These are phyloP conservation scores for Psettodes erumei DNA, from an alignment of 2,113 vertebrate species.

Conservation along the genomic window DNA sequence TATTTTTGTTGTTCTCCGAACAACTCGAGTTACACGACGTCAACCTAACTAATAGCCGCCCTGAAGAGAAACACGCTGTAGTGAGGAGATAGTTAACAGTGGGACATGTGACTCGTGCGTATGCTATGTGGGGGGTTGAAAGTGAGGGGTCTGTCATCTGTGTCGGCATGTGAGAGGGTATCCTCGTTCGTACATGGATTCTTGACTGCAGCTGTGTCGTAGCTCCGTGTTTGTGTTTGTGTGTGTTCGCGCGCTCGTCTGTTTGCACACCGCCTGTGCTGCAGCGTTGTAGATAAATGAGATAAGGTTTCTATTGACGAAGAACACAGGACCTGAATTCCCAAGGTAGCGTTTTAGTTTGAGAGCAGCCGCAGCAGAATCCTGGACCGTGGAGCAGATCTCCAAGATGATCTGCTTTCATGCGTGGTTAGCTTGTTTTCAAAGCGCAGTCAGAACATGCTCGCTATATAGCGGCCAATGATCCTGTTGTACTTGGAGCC, in stretches of 20 bases:
- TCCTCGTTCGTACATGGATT: slow-evolving; percentile 11
- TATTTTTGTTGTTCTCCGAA: not conserved
- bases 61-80: slow-evolving; percentile 37
- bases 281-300: slow-evolving; percentile 67
- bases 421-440: slow-evolving; percentile 67
- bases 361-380: slow-evolving; percentile 60
- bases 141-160: slow-evolving; percentile 22
- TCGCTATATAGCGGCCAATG: slow-evolving; percentile 49
- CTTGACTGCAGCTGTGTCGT: slow-evolving; percentile 36
- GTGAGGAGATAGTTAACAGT: slow-evolving; percentile 41
- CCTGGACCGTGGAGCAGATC: slow-evolving; percentile 59
- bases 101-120: slow-evolving; percentile 17
- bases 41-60: slow-evolving; percentile 16
- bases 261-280: slow-evolving; percentile 46
- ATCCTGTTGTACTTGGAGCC: slow-evolving; percentile 39
- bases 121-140: slow-evolving; percentile 33
- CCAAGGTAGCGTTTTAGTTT: slow-evolving; percentile 71
- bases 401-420: slow-evolving; percentile 66
- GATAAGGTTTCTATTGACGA: slow-evolving; percentile 68
- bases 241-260: slow-evolving; percentile 25
- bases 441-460: slow-evolving; percentile 49
- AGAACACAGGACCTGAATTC: slow-evolving; percentile 70
- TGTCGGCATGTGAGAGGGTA: slow-evolving; percentile 16
- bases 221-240: no score
- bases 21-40: slow-evolving; percentile 4